These are phyloP conservation scores for Plagodis pulveraria DNA, from an alignment of 2,888 invertebrate species.

Conservation along the genomic window DNA sequence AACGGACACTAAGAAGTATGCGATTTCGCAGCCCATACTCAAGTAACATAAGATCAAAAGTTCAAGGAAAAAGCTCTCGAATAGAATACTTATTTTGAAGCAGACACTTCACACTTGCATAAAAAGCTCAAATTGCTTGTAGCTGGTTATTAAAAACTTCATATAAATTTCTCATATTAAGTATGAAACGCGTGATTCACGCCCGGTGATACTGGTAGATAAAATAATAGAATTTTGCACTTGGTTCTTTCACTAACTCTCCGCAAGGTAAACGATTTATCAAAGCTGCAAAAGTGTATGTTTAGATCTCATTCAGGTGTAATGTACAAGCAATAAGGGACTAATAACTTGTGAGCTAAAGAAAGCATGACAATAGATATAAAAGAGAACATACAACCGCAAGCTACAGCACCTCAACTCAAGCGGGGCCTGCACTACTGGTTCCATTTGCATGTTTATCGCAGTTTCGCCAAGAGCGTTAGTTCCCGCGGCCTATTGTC, in stretches of 20 bases:
- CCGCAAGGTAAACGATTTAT: no score
- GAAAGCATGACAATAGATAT: constrained; percentile 37
- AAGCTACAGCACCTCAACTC: constrained; percentile 7
- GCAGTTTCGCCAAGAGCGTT: constrained; percentile 29
- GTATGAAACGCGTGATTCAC: no score
- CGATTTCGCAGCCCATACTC: constrained; percentile 1
- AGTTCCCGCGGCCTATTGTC: constrained; percentile 37
- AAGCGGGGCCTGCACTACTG: constrained; percentile 1
- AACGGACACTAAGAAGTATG: not conserved
- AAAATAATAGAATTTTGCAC: no score
- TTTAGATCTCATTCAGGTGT: no score
- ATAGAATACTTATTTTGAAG: constrained; percentile 8
- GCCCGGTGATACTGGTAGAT: no score
- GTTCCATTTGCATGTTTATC: constrained; percentile 29
- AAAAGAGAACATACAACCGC: constrained; percentile 31
- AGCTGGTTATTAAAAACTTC: not conserved
- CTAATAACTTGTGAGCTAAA: constrained; percentile 23
- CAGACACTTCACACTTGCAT: constrained; percentile 4
- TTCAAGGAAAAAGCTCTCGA: constrained; percentile 13
- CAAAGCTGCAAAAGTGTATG: no score
- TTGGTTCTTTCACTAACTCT: no score
- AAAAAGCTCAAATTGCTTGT: constrained; percentile 1
- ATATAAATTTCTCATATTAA: no score
- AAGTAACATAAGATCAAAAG: constrained; percentile 1
- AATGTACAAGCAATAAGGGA: constrained; percentile 11